These are phyloP conservation scores for Heterohyrax brucei DNA, from an alignment of 2,797 vertebrate genomes.

Conservation along the genomic window DNA sequence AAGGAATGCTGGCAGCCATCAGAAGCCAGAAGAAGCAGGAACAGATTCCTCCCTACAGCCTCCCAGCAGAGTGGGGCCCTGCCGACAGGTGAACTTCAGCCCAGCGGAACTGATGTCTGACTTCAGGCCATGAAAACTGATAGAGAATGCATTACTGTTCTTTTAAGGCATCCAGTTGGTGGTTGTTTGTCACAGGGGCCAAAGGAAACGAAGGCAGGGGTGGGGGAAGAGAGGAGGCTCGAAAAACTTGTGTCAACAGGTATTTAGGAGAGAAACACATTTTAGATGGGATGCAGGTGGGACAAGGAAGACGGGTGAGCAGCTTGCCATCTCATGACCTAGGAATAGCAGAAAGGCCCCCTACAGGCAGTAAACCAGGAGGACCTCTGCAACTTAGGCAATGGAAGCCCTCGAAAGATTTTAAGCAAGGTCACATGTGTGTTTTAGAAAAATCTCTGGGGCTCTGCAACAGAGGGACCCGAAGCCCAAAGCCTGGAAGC, in stretches of 20 bases:
- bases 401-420: neutral
- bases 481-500: neutral
- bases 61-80: too few species aligned
- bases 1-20: too few species aligned
- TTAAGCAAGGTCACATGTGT: neutral
- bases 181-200: neutral
- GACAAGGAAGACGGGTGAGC: neutral
- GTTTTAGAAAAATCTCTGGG: neutral
- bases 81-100: too few species aligned
- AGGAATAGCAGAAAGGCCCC: neutral
- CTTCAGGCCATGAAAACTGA: too few species aligned
- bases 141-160: too few species aligned
- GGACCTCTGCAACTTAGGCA: neutral
- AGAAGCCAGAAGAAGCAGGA: too few species aligned
- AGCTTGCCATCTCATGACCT: too few species aligned
- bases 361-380: neutral
- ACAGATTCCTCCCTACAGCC: too few species aligned
- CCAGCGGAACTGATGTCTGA: too few species aligned
- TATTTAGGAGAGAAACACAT: neutral
- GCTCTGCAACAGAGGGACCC: neutral
- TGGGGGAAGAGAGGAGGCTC: neutral
- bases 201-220: neutral
- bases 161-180: neutral
- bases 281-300: neutral
- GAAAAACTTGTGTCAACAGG: too few species aligned